Base-by-base conservation (phyloP, 2,888 invertebrate species). In the Lacanobia wlatinum region DNA sequence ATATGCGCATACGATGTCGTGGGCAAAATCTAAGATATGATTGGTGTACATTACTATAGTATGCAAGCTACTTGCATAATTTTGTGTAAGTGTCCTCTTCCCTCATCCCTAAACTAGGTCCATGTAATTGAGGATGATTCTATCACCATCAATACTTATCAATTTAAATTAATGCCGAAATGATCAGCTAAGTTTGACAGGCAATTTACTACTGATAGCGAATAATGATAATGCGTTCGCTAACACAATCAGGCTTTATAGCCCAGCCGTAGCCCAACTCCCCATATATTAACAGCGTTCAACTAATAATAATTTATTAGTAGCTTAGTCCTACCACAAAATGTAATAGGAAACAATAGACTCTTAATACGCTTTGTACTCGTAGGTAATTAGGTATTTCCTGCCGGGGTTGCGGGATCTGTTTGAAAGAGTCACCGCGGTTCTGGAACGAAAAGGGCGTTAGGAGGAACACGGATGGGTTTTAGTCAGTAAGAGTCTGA, bases 201-300 rank as follows among this genome's bases (percentile, higher is more conserved):
- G 61, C 70, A 70, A 82, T 82, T 62, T 82, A 61, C 59, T 58
- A 38, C 58, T n/a, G n/a, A 66, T 55, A 34, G 59, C 48, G 52
- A 40, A 60, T 73, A 73, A 73, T 82, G 50, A 55, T 65, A 82
- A 68, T 82, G 74, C 70, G 50, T 70, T 58, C 50, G 50, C 48
- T 72, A 71, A 63, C 66, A 62, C 78, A 67, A 78, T 82, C 67
- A 62, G 74, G 70, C 58, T 82, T 82, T 65, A 70, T 59, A 28
- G 73, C 53, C 53, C 3, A 14, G 23, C 46, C n/a, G 69, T 65
- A 53, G 56, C 55, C 46, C 1, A 50, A 34, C 63, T 63, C 28
- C 63, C 52, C 68, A 56, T 66, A 56, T 60, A 77, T 56, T 34
- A 61, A 34, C 50, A 18, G 28, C 16, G 53, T 60, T 52, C 28